Conservation (phyloP, 23 tunicate genomes). For the Oikopleura dioica region DNA sequence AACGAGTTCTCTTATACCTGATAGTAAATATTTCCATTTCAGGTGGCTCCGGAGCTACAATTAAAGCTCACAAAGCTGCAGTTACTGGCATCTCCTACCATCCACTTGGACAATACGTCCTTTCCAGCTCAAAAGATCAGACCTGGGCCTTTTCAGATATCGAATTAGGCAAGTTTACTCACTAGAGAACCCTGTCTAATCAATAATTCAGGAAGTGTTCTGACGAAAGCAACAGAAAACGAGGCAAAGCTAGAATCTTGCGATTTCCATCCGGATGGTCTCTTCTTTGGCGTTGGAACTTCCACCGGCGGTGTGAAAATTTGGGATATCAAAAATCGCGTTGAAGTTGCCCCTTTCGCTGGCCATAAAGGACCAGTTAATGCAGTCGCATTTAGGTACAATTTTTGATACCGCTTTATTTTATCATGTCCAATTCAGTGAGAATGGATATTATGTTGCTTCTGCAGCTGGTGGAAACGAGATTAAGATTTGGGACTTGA, state of each 20-base stretch:
- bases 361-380: background rate
- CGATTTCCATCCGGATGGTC: conserved; percentile 92
- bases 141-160: conserved; percentile 93
- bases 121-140: conserved; percentile 61
- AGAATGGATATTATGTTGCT: background rate
- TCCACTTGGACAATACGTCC: conserved; percentile 60
- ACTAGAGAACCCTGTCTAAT: background rate
- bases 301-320: conserved; percentile 62
- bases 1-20: no score
- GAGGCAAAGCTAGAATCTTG: background rate
- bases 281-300: conserved; percentile 80
- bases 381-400: background rate
- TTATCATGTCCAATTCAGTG: background rate
- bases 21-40: no score
- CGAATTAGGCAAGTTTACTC: background rate
- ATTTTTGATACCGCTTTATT: background rate
- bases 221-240: conserved; percentile 61
- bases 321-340: conserved; percentile 55
- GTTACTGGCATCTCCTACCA: conserved; percentile 87
- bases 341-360: background rate
- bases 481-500: background rate
- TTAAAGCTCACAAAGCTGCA: conserved; percentile 66
- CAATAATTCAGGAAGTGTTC: conserved; percentile 5
- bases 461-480: background rate
- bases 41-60: conserved; percentile 48